Percentiles rank a stretch among this genome's conserved stretches.
Conservation (phyloP, 2,113 vertebrate genomes). For the Stegastes partitus region DNA sequence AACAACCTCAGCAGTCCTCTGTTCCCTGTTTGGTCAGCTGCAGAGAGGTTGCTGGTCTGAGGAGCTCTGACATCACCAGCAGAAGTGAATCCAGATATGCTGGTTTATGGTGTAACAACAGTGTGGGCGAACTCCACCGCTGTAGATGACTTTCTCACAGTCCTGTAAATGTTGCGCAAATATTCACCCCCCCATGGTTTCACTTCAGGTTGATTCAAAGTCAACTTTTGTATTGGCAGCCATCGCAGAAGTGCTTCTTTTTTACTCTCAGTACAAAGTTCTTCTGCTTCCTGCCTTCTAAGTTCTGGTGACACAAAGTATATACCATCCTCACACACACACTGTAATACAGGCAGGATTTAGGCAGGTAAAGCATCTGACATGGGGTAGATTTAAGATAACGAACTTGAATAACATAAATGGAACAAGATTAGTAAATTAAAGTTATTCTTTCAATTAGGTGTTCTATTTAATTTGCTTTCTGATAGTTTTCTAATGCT, state of each 20-base stretch:
- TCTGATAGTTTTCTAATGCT: no score
- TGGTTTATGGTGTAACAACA: conserved; percentile 36
- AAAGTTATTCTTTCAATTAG: no score
- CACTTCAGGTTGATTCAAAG: conserved; percentile 40
- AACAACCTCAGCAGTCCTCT: conserved; percentile 47
- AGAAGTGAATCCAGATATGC: conserved; percentile 61
- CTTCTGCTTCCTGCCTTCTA: conserved; percentile 5
- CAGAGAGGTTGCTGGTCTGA: conserved; percentile 52
- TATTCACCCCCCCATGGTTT: conserved; percentile 1
- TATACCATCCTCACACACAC: neutral
- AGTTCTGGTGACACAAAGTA: neutral
- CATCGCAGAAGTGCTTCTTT: neutral
- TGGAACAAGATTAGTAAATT: no score
- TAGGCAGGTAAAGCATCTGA: neutral
- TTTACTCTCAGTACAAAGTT: conserved; percentile 12
- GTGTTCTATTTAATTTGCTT: no score
- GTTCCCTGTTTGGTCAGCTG: conserved; percentile 80
- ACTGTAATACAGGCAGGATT: conserved; percentile 9
- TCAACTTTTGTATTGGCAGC: conserved; percentile 40
- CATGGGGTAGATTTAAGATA: no score
- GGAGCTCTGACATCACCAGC: conserved; percentile 65
- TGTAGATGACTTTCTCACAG: conserved; percentile 60
- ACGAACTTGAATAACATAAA: no score
- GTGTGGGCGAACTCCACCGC: conserved; percentile 32
- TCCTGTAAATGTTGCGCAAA: conserved; percentile 37